Percentiles rank a stretch among this genome's conserved stretches.
These are phyloP conservation scores for Numenius arquata DNA, from an alignment of 2,113 vertebrate genomes.

Conservation along the genomic window DNA sequence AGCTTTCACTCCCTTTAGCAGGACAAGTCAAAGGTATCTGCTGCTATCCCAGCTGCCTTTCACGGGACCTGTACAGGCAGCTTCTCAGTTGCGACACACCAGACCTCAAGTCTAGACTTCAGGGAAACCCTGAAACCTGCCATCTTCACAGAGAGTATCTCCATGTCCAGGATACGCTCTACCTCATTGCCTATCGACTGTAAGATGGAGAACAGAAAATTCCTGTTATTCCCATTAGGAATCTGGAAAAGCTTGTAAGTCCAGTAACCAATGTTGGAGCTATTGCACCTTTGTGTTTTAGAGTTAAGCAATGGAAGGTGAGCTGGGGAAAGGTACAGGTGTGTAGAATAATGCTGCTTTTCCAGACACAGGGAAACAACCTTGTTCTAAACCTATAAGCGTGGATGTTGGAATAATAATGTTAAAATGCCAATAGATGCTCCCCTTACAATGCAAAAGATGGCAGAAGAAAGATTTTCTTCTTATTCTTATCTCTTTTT, in stretches of 20 bases:
- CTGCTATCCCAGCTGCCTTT: neutral
- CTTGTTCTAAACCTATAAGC: neutral
- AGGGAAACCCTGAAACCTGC: neutral
- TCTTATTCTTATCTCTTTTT: neutral
- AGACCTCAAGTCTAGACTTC: neutral
- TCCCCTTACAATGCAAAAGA: neutral
- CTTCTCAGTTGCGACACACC: no score
- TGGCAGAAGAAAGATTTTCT: neutral
- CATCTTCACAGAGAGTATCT: neutral
- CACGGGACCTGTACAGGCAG: neutral
- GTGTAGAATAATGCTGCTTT: neutral
- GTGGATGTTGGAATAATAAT: neutral
- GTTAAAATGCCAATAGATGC: neutral
- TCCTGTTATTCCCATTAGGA: neutral
- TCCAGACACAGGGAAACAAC: neutral
- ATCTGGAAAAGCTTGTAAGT: neutral
- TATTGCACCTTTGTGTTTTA: neutral
- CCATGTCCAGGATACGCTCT: neutral
- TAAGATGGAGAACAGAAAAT: neutral
- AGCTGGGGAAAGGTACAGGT: neutral
- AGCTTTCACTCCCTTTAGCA: neutral
- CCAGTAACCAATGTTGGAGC: neutral
- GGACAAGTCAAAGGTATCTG: neutral
- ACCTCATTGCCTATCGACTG: neutral
- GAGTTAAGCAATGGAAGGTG: neutral